These are phyloP conservation scores for Halcyon senegalensis DNA, from an alignment of 2,113 vertebrate genomes.

Conservation along the genomic window DNA sequence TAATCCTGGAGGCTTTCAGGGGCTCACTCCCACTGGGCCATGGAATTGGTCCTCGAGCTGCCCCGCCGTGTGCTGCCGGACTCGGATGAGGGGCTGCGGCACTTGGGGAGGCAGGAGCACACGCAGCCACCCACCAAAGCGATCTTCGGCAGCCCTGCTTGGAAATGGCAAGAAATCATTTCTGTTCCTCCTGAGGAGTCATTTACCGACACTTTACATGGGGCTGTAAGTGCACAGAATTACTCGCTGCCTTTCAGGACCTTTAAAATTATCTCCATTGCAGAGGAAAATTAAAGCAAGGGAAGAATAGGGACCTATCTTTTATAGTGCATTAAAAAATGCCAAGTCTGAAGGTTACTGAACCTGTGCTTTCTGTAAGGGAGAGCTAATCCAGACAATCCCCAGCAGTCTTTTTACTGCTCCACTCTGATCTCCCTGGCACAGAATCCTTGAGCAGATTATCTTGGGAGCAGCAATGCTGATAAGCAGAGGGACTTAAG, in stretches of 20 bases:
- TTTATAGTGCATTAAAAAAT: constrained; percentile 43
- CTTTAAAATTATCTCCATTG: constrained; percentile 48
- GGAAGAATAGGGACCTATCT: constrained; percentile 35
- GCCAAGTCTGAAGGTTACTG: constrained; percentile 53
- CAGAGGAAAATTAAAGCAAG: constrained; percentile 50
- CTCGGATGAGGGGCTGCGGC: rapidly evolving
- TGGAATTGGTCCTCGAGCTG: background rate
- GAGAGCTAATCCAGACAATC: constrained; percentile 67
- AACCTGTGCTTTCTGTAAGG: constrained; percentile 60
- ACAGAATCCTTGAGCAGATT: constrained; percentile 67
- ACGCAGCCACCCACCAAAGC: background rate
- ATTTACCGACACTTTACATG: constrained; percentile 23
- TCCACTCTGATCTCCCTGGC: constrained; percentile 61
- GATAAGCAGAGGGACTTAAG: constrained; percentile 60
- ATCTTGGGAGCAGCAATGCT: constrained; percentile 56
- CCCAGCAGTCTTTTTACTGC: constrained; percentile 55
- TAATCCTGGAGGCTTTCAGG: background rate
- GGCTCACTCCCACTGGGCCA: rapidly evolving
- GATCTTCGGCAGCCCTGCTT: background rate
- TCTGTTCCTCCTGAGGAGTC: constrained; percentile 20
- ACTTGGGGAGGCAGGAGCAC: background rate
- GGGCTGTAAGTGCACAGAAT: constrained; percentile 40
- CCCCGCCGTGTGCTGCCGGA: rapidly evolving
- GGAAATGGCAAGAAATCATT: constrained; percentile 2
- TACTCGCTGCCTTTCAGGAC: constrained; percentile 42